These are phyloP conservation scores for Nemurella pictetii DNA, from an alignment of 2,888 invertebrate species.

Conservation along the genomic window DNA sequence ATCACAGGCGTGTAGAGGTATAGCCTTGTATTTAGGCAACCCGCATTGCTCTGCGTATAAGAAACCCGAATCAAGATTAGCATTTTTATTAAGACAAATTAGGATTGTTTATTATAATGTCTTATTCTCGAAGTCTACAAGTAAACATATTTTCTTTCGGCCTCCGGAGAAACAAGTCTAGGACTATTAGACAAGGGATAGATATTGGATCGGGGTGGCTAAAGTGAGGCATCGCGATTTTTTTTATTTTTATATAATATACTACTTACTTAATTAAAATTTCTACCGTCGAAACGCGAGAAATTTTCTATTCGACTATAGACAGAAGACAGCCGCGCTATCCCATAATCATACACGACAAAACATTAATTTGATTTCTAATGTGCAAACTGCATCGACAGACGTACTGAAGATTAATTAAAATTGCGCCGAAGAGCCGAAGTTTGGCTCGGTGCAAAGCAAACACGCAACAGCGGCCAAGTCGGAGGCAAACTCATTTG, in stretches of 20 bases:
- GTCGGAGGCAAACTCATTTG: background rate
- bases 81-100: background rate
- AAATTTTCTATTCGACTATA: background rate
- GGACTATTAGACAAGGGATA: background rate
- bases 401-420: background rate
- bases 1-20: background rate
- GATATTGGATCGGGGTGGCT: background rate
- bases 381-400: background rate
- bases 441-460: background rate
- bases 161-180: background rate
- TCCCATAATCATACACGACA: background rate
- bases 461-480: background rate
- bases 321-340: background rate
- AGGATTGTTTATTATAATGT: background rate
- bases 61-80: background rate
- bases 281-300: background rate
- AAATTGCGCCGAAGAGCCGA: background rate
- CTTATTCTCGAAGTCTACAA: background rate
- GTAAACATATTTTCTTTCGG: background rate
- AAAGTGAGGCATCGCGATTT: no score
- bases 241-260: no score
- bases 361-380: background rate
- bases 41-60: background rate
- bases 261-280: background rate
- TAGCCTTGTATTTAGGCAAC: conserved; percentile 5